A percentile compares a stretch with the other conserved stretches of the same genome.
These are phyloP conservation scores for Merops nubicus DNA, from an alignment of 2,113 vertebrate genomes.

Conservation along the genomic window DNA sequence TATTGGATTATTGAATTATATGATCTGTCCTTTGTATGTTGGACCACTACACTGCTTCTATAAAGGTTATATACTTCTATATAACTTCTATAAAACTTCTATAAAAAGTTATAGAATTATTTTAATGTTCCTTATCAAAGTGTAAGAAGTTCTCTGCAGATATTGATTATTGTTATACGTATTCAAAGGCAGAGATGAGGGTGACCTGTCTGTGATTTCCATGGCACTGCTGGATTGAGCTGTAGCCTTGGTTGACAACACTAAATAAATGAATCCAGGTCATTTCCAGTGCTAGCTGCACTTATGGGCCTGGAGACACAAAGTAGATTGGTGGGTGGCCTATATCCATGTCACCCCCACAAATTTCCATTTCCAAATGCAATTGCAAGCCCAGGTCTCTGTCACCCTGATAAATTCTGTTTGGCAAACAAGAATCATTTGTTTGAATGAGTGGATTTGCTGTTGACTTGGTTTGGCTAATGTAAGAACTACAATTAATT, in stretches of 20 bases:
- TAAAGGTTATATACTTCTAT: no score
- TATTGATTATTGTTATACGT: not conserved
- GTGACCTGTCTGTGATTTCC: not conserved
- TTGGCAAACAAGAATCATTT: not conserved
- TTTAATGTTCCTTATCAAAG: not conserved
- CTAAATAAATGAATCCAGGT: not conserved
- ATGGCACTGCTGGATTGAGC: not conserved
- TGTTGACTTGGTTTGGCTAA: not conserved
- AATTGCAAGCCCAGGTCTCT: not conserved
- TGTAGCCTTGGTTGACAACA: not conserved
- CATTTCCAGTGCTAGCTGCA: not conserved
- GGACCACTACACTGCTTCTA: not conserved
- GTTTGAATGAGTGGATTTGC: no score
- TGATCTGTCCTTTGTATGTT: not conserved
- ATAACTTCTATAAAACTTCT: no score
- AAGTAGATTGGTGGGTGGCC: not conserved
- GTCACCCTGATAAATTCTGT: not conserved
- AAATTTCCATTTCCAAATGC: not conserved
- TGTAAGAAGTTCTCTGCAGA: not conserved
- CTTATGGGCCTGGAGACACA: not conserved
- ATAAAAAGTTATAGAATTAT: not conserved
- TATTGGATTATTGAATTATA: not conserved
- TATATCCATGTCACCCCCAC: no score
- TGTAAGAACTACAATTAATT: not conserved
- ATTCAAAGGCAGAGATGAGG: not conserved